Evolutionary conservation across 2,888 invertebrate species (phyloP).

Genomic region (Perdita meconis): DNA sequence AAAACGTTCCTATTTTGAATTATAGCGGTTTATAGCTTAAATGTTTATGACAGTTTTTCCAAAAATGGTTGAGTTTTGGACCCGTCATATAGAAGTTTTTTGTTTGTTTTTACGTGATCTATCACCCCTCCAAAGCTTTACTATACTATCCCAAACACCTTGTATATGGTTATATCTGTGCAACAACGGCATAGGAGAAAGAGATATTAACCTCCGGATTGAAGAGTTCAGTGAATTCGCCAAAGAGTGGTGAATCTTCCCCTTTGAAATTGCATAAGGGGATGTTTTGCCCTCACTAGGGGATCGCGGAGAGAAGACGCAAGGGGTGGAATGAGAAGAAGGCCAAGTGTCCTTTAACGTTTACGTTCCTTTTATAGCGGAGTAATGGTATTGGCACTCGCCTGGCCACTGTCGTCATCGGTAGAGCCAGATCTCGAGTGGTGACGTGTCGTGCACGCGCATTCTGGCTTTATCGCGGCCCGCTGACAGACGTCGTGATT

Average conservation of each 20-base stretch:
- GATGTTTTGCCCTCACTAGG: conserved; percentile 16
- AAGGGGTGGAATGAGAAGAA: background rate
- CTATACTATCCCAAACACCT: too few relatives aligned
- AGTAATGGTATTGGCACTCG: conserved; percentile 73
- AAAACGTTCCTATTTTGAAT: too few relatives aligned
- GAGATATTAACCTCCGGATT: conserved; percentile 35
- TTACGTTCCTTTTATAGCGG: conserved; percentile 70
- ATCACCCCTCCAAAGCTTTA: too few relatives aligned
- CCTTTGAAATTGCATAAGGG: conserved; percentile 14
- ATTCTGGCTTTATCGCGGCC: conserved; percentile 49
- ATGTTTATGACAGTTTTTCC: too few relatives aligned
- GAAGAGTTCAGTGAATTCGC: conserved; percentile 15
- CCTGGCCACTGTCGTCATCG: conserved; percentile 55
- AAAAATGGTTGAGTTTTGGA: too few relatives aligned
- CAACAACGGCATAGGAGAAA: too few relatives aligned
- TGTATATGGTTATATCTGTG: too few relatives aligned
- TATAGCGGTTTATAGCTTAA: too few relatives aligned
- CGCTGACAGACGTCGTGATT: conserved; percentile 30
- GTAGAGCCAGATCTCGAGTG: conserved; percentile 11
- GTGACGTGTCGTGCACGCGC: conserved; percentile 18
- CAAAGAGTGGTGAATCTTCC: background rate
- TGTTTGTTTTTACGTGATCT: too few relatives aligned
- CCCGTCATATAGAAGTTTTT: too few relatives aligned
- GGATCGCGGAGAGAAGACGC: background rate
- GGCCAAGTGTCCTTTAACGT: conserved; percentile 67